phyloP scores from a whole-genome alignment of 2,797 vertebrate species.

The Sitta carolinensis region DNA sequence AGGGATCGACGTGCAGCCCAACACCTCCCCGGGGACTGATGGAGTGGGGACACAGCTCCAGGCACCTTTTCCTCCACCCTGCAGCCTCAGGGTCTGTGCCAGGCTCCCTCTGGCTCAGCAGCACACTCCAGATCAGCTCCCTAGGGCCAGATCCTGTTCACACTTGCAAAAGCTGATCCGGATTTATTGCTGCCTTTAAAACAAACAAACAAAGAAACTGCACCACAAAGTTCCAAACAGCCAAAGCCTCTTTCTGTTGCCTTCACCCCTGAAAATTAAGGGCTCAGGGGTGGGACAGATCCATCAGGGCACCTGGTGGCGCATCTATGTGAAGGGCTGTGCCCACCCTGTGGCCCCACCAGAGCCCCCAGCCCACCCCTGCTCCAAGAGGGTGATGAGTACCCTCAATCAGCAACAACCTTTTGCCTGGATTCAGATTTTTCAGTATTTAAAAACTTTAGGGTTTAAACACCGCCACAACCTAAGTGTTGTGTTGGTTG shows the following conservation, averaged over 20 bases:
- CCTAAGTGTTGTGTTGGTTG: background rate
- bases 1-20: background rate
- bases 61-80: background rate
- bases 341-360: background rate
- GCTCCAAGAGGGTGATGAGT: fast-evolving
- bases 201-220: background rate
- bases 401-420: fast-evolving
- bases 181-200: background rate
- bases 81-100: fast-evolving
- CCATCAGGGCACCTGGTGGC: fast-evolving
- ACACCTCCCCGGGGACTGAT: background rate
- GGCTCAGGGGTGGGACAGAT: background rate
- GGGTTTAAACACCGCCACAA: background rate
- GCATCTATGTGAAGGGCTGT: fast-evolving
- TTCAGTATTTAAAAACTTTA: background rate
- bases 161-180: background rate
- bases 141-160: background rate
- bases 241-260: background rate
- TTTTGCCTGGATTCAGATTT: background rate
- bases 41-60: background rate
- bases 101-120: background rate
- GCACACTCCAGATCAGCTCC: background rate
- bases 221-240: background rate
- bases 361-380: background rate
- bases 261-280: background rate